These are phyloP conservation scores for Acleris cristana DNA, from an alignment of 2,888 invertebrate species.

Conservation along the genomic window DNA sequence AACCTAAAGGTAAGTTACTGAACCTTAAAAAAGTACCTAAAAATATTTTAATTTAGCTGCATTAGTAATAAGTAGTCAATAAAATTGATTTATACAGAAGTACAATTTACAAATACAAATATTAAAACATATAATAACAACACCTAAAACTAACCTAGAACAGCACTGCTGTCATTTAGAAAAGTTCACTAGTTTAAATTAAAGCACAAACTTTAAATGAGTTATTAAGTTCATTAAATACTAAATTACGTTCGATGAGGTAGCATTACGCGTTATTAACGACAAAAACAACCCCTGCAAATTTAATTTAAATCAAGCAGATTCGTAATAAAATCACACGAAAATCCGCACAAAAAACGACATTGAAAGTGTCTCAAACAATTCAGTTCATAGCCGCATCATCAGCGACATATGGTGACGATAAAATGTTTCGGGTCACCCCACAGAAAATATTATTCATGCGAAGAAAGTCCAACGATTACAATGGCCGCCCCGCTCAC, in stretches of 20 bases:
- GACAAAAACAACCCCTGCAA: not conserved
- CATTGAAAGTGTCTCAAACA: conserved; percentile 30
- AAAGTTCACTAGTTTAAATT: too few relatives aligned
- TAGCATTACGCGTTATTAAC: not conserved
- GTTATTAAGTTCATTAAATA: too few relatives aligned
- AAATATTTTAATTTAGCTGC: too few relatives aligned
- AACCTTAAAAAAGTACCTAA: too few relatives aligned
- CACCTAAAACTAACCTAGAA: too few relatives aligned
- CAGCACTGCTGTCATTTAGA: too few relatives aligned
- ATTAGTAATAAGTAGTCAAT: too few relatives aligned
- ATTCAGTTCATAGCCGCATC: conserved; percentile 36
- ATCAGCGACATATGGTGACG: conserved; percentile 47
- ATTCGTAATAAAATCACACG: not conserved
- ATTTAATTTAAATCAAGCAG: not conserved
- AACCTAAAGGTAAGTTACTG: too few relatives aligned
- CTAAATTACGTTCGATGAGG: not conserved
- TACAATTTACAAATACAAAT: too few relatives aligned
- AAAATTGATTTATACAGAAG: too few relatives aligned
- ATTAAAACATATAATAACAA: too few relatives aligned
- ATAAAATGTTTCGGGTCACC: conserved; percentile 48
- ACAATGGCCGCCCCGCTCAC: conserved; percentile 3
- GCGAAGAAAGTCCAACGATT: conserved; percentile 47
- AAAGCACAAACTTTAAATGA: too few relatives aligned
- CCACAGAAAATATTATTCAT: conserved; percentile 57
- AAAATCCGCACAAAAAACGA: conserved; percentile 16